Evolutionary conservation across 2,113 vertebrate species (phyloP).

Genomic region (Crotalus helleri): DNA sequence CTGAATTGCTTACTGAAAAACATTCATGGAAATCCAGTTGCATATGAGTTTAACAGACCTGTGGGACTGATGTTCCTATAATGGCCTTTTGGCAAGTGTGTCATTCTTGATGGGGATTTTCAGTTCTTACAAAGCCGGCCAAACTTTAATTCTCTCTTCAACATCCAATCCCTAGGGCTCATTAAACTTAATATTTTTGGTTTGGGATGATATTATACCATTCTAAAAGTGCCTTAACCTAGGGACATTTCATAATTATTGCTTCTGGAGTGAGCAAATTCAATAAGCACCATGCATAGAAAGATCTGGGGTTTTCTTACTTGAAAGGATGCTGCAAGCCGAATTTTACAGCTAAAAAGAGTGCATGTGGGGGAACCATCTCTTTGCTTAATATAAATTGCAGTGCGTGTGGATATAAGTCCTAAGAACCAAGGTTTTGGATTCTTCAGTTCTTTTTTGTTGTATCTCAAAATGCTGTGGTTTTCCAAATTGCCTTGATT

Average conservation of each 20-base stretch:
- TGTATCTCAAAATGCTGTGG: neutral
- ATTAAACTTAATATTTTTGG: neutral
- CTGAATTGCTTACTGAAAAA: neutral
- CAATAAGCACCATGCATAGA: constrained; percentile 5
- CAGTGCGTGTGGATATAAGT: neutral
- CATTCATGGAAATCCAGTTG: neutral
- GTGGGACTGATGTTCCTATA: neutral
- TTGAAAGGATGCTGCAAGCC: neutral
- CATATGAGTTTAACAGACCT: neutral
- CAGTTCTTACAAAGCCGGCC: neutral
- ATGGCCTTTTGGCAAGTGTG: neutral
- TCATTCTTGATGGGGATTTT: neutral
- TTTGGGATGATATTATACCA: constrained; percentile 10
- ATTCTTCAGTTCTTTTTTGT: neutral
- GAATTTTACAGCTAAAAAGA: neutral
- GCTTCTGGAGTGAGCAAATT: neutral
- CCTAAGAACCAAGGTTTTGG: neutral
- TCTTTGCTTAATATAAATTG: neutral
- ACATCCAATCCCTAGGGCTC: constrained; percentile 7
- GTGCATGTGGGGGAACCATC: neutral
- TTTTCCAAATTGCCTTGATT: constrained; percentile 2
- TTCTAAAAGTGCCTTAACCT: constrained; percentile 31
- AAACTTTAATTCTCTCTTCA: constrained; percentile 1
- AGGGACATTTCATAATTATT: constrained; percentile 3
- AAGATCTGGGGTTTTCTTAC: neutral